Base-by-base conservation (phyloP, 2,113 vertebrate genomes). In the Chloroceryle aenea region DNA sequence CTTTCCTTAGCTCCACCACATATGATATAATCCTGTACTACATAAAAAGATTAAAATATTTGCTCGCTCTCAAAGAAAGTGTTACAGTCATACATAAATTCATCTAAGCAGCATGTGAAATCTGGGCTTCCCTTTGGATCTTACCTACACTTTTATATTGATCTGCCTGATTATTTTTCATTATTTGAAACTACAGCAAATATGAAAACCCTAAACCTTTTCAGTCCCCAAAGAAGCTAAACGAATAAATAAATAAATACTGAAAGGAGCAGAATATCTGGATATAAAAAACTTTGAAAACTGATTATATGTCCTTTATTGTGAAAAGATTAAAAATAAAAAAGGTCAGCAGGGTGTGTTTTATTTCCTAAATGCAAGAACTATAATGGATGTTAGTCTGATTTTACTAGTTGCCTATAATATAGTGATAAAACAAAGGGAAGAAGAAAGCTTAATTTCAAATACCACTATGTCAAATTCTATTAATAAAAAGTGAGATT, bases 391-490 rank as follows among this genome's bases (percentile, higher is more conserved):
- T 86, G 48, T 91, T 72, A 84, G 45, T 52, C 85, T 92, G 52
- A 62, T 90, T 95, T 91, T 83, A 63, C 38, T 17, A 3, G 18
- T 85, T 92, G 90, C 74, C 55, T 86, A 10, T 71, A 84, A 74
- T 66, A 23, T 2, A 58, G 32, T 13, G 13, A 67, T 85, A 80
- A 80, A 81, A 17, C 36, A 61, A 75, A 94, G n/a, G 55, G 52
- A 93, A 74, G 85, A 90, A 89, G 14, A 15, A 84, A 93, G 36
- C 12, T 86, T 92, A 86, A 74, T 97, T 94, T 89, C 78, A 95
- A 95, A 81, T 38, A 94, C 26, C 29, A 58, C 12, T 42, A 8
- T 87, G 59, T 16, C 71, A 71, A 83, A 52, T 94, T 87, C 42
- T 83, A 50, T 55, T 90, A 73, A 74, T 79, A 85, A 66, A 87